These are phyloP conservation scores for Dendrolimus pini DNA, from an alignment of 2,888 invertebrate species.

Conservation along the genomic window DNA sequence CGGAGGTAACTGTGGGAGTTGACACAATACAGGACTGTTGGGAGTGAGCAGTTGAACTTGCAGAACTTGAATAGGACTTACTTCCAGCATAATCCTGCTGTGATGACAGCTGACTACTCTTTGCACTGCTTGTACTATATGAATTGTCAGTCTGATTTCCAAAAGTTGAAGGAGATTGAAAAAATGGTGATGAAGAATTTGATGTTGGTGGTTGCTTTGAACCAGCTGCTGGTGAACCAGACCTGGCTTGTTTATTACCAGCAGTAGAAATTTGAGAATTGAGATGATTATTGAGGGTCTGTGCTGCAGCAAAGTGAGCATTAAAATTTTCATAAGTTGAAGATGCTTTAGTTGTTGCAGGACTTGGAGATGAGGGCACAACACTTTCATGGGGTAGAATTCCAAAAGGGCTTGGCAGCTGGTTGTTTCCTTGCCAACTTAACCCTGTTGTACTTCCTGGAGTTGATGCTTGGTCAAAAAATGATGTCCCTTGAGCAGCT, in stretches of 20 bases:
- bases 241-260: constrained; percentile 69
- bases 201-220: constrained; percentile 71
- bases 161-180: constrained; percentile 79
- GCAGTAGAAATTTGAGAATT: constrained; percentile 79
- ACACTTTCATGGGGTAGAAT: constrained; percentile 88
- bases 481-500: constrained; percentile 77
- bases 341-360: constrained; percentile 76
- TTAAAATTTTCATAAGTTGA: constrained; percentile 82
- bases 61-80: constrained; percentile 78
- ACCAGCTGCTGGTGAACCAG: constrained; percentile 73
- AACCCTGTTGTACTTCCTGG: constrained; percentile 68
- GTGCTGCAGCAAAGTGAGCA: constrained; percentile 81
- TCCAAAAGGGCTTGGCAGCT: constrained; percentile 84
- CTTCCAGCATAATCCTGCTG: constrained; percentile 77
- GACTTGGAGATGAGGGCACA: constrained; percentile 79
- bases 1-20: constrained; percentile 75
- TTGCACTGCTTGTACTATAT: constrained; percentile 74
- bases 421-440: constrained; percentile 85
- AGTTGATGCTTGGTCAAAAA: constrained; percentile 81
- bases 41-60: constrained; percentile 76
- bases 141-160: constrained; percentile 75
- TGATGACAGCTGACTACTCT: constrained; percentile 70
- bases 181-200: constrained; percentile 77
- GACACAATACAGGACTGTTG: constrained; percentile 86
- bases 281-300: constrained; percentile 79